These are phyloP conservation scores for Macquaria australasica DNA, from an alignment of 2,113 vertebrate genomes.

Conservation along the genomic window DNA sequence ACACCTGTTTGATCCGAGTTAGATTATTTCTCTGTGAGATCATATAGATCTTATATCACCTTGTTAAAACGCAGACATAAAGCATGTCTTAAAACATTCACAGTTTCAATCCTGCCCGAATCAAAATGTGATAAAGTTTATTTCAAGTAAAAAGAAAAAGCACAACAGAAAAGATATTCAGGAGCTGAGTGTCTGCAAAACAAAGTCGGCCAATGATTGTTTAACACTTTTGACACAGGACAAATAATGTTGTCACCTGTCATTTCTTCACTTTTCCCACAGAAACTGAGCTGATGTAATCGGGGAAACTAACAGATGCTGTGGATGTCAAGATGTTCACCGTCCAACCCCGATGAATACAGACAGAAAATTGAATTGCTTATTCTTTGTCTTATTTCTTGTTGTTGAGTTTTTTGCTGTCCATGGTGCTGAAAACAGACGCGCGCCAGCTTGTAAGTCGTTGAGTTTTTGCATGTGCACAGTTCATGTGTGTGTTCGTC, in stretches of 20 bases:
- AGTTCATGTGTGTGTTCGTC: conserved; percentile 4
- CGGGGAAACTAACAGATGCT: neutral
- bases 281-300: conserved; percentile 7
- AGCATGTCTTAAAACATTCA: neutral
- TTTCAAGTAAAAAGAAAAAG: neutral
- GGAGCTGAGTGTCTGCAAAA: neutral
- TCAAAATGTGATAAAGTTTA: neutral
- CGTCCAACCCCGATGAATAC: neutral
- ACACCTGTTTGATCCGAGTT: conserved; percentile 55
- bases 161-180: neutral
- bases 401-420: conserved; percentile 62
- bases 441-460: conserved; percentile 10
- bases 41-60: neutral
- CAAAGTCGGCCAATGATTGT: neutral
- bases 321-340: neutral
- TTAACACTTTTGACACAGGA: neutral
- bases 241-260: neutral
- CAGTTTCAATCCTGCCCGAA: neutral
- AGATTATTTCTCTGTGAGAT: neutral
- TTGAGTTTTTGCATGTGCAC: neutral
- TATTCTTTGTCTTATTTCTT: neutral
- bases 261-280: conserved; percentile 8
- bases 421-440: conserved; percentile 82
- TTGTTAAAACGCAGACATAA: neutral
- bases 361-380: neutral